phyloP scores from a whole-genome alignment of 2,797 vertebrate species.

The Florisuga fusca region DNA sequence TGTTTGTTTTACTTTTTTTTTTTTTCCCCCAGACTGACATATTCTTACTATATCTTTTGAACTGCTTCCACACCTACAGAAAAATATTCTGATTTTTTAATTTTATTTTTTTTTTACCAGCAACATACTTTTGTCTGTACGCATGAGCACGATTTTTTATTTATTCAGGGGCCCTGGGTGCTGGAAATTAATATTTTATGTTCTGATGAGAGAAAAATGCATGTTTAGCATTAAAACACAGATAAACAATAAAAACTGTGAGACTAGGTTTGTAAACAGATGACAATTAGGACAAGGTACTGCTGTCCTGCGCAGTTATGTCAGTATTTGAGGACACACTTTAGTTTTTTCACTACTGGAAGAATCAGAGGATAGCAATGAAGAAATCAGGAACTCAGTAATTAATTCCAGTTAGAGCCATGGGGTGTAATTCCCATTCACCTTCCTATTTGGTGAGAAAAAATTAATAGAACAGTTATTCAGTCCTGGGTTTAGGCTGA shows the following conservation, averaged over 20 bases:
- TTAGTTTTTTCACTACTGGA: not conserved
- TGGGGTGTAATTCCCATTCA: not conserved
- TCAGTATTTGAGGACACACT: not conserved
- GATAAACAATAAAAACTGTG: not conserved
- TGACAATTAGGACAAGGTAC: not conserved
- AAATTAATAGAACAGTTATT: not conserved
- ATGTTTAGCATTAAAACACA: not conserved
- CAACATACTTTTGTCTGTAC: not conserved
- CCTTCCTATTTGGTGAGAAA: not conserved
- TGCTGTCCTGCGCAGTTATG: not conserved
- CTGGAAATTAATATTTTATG: not conserved
- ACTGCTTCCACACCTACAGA: not conserved
- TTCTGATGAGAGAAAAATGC: not conserved
- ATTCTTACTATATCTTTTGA: not conserved
- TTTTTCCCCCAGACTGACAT: not conserved
- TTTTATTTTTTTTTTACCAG: not conserved
- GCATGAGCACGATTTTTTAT: not conserved
- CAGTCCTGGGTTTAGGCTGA: not conserved
- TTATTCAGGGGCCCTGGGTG: not conserved
- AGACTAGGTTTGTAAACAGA: not conserved
- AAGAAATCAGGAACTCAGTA: not conserved
- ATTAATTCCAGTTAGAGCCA: not conserved
- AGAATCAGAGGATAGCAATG: not conserved
- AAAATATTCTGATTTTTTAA: fast-evolving
- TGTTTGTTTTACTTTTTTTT: no score